These are phyloP conservation scores for Oreochromis tanganicae DNA, from an alignment of 2,113 vertebrate genomes.

Conservation along the genomic window DNA sequence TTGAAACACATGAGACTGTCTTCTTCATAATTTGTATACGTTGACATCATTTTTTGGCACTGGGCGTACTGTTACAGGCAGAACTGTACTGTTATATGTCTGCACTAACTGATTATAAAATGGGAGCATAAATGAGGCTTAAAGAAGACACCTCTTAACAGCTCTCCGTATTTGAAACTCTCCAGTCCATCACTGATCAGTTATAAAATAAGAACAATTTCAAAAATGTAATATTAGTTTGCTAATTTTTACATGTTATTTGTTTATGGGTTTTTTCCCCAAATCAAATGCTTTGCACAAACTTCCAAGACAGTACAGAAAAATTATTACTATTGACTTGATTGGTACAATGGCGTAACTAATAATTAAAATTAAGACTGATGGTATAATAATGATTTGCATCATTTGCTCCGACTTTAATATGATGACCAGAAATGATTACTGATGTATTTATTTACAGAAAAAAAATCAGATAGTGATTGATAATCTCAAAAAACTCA, in stretches of 20 bases:
- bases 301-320: not conserved
- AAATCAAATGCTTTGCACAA: not conserved
- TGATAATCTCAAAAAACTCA: not conserved
- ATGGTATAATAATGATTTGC: not conserved
- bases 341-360: not conserved
- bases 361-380: not conserved
- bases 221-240: not conserved
- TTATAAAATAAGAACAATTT: not conserved
- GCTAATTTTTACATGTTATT: not conserved
- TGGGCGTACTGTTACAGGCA: not conserved
- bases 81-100: not conserved
- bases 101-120: not conserved
- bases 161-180: not conserved
- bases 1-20: not conserved
- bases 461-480: not conserved
- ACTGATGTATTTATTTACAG: not conserved
- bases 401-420: not conserved
- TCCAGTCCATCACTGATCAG: not conserved
- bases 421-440: not conserved
- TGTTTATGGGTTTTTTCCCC: not conserved
- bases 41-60: not conserved
- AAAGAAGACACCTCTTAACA: not conserved
- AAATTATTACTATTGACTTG: not conserved
- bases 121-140: not conserved
- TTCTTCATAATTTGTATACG: not conserved